These are phyloP conservation scores for Ivindomyrus marchei DNA, from an alignment of 2,113 vertebrate species.

Conservation along the genomic window DNA sequence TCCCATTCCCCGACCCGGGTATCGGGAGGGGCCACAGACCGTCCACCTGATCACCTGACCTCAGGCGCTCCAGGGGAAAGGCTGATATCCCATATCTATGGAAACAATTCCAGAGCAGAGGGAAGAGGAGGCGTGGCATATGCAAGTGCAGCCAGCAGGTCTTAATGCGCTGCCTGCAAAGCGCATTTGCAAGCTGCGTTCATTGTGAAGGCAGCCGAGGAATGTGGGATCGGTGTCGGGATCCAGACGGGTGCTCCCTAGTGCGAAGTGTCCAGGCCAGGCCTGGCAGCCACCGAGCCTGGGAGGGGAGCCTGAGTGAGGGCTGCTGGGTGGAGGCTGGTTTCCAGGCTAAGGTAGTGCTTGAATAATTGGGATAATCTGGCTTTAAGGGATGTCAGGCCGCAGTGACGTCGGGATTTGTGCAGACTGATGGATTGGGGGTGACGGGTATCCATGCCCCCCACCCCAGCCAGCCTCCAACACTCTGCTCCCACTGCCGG, in stretches of 20 bases:
- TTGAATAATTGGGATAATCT: constrained; percentile 61
- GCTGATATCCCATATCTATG: constrained; percentile 28
- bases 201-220: not conserved
- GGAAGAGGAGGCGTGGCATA: not conserved
- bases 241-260: not conserved
- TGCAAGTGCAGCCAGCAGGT: not conserved
- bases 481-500: not conserved
- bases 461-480: constrained; percentile 20
- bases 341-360: constrained; percentile 38
- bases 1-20: not conserved
- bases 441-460: constrained; percentile 41
- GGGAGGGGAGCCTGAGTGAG: not conserved
- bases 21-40: not conserved
- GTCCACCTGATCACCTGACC: not conserved
- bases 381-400: constrained; percentile 61
- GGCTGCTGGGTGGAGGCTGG: not conserved
- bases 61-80: not conserved
- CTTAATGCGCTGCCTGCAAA: not conserved
- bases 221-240: not conserved
- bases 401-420: constrained; percentile 57
- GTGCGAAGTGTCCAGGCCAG: not conserved
- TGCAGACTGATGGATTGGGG: constrained; percentile 50
- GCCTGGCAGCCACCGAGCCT: not conserved
- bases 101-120: constrained; percentile 26
- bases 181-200: not conserved